Base-by-base conservation (phyloP, 1,140 invertebrate species). In the Drosophila aff. region DNA sequence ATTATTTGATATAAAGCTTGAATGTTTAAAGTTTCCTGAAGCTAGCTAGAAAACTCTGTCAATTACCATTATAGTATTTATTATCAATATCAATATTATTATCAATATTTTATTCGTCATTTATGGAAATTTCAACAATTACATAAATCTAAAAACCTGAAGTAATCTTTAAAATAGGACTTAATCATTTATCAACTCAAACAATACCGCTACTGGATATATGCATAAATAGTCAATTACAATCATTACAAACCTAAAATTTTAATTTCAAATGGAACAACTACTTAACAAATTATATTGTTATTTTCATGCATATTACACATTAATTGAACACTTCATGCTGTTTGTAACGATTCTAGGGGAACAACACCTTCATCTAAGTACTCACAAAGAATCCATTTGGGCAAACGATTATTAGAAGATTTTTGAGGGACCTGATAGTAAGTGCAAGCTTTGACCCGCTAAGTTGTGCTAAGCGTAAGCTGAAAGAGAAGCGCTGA, bases 401-500 rank as follows among this genome's bases (percentile, higher is more conserved):
- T 60, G 69, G 68, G 38, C 33, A 33, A 73, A 74, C 57, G 68
- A 46, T 47, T 72, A 18, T 26, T 71, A 66, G 33, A 62, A 40
- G 33, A 59, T 43, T 69, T 52, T 44, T 46, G 15, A 73, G 50
- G 49, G 58, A 69, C 41, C 46, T 31, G 41, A 55, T 36, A 41
- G 18, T 55, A 47, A 67, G 38, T 61, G 49, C 43, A 53, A 76
- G 46, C 53, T 59, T 33, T 77, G 63, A 53, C 73, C 75, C 47
- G 43, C 53, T 77, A 59, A 49, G 50, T 47, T 38, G 33, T 46
- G 65, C 63, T 76, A 68, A 67, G 63, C 57, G 62, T 76, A 61
- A 40, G 75, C 75, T 77, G 75, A 47, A 77, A 77, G 31, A 77
- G 43, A 77, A 77, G 63, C 74, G 74, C 75, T 68, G 26, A 68